Evolutionary conservation across 2,797 vertebrate species (phyloP), one percentile per base, ranked within the genome.

Genomic region (Phylloscopus collybita): DNA sequence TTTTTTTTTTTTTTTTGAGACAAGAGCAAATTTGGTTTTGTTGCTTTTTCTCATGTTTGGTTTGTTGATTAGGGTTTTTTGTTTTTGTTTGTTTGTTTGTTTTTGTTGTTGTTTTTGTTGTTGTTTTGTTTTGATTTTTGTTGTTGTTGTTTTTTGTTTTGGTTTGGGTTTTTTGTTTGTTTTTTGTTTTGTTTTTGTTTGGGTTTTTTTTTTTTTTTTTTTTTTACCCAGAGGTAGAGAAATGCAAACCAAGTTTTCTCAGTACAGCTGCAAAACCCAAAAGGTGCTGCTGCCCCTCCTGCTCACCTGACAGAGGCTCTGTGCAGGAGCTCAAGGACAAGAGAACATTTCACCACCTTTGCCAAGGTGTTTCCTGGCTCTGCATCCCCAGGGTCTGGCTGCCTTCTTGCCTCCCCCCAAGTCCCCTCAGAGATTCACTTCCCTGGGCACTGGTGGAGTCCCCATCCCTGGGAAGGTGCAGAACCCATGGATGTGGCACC

Each of bases 401-500:
- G 22, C 25, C 25, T 36, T 60, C 50, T 2, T 47, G 11, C 29
- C 45, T 12, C 51, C 51, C 9, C 64, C 54, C 5, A 3, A 0
- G 1, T 13, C 59, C 49, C 34, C 49, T 18, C 61, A 49, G 27
- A 18, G 4, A 23, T 27, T 59, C 80, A 5, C 13, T 59, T 65
- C 22, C 80, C 73, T 36, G 66, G 65, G 51, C 30, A 11, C 5
- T n/a, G 26, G 10, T 17, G 26, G 17, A 27, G 13, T 15, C 26
- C 2, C 51, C 45, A 15, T 13, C 18, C 38, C 18, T 19, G 15
- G 30, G 42, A 60, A n/a, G 0, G 17, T 8, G 8, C 59, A 16
- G 4, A 15, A 12, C 27, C 0, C 18, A 3, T 0, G 11, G 45
- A 27, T 42, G 30, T 65, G 45, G 45, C n/a, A 27, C n/a, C n/a